Base-by-base conservation (phyloP, 1,140 invertebrate species). In the Atopsyche davidsoni region DNA sequence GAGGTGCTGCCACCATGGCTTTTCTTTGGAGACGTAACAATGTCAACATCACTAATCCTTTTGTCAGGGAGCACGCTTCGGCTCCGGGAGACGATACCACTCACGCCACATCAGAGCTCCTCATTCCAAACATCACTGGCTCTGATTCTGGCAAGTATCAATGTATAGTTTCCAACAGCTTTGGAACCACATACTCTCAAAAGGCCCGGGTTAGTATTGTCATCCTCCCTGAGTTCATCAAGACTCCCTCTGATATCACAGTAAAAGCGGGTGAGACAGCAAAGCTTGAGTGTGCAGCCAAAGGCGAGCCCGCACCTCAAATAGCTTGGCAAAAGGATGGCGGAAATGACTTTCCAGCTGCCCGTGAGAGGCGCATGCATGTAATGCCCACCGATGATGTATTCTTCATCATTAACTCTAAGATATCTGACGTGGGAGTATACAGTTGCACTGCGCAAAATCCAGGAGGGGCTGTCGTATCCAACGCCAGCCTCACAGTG, bases 361-460 rank as follows among this genome's bases (percentile, higher is more conserved):
- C 94, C 11, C 77, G 86, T 47, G 94, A 97, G 66, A 79, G 93
- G 32, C 75, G 95, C 17, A 87, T 98, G 82, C 86, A 91, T 65
- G 89, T 96, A 24, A 91, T 92, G 79, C 85, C 88, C 1, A 82
- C 82, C 17, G 93, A 97, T 68, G 88, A 95, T 67, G 82, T 86
- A 2, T 91, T 96, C 60, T 91, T 95, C 60, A 97, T 98, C 53
- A 78, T 91, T 6, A 84, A 93, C 72, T 87, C 92, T 4, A 92
- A 92, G 68, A 77, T 81, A 0, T 78, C 77, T 25, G 95, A 98
- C 66, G 86, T 86, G 61, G 95, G 95, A 2, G 75, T 92, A 2
- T 98, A 98, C 63, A 95, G 87, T 22, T 98, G 95, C 69, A 93
- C 85, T 4, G 95, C 95, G 0, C 80, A 84, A 58, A 98, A 96